These are phyloP conservation scores for Meda fulgida DNA, from an alignment of 2,797 vertebrate genomes.

Conservation along the genomic window DNA sequence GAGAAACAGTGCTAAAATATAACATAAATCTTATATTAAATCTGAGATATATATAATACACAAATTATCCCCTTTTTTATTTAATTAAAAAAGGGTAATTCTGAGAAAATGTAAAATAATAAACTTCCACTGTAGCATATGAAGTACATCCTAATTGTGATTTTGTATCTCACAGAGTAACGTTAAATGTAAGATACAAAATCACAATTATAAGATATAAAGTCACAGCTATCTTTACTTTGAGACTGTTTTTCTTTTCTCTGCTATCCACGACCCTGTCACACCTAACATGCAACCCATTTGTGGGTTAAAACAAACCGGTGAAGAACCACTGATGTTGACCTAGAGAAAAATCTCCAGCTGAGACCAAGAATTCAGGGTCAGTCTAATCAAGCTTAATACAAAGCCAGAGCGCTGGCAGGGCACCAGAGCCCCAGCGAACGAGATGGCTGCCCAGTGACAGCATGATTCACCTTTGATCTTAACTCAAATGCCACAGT, in stretches of 20 bases:
- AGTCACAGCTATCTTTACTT: background rate
- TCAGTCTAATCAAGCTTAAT: constrained; percentile 36
- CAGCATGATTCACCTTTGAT: constrained; percentile 70
- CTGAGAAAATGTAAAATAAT: background rate
- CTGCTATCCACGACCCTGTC: background rate
- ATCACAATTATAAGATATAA: background rate
- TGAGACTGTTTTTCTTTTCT: background rate
- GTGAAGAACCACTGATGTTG: background rate
- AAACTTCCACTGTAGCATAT: background rate
- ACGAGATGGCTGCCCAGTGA: constrained; percentile 45
- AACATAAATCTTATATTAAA: background rate
- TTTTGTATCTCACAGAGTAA: too few relatives aligned
- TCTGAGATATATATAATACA: too few relatives aligned
- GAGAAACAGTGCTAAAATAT: background rate
- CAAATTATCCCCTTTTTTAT: too few relatives aligned
- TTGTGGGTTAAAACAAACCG: background rate
- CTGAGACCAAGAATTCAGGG: background rate
- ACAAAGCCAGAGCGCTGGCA: constrained; percentile 37
- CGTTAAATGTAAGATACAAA: background rate
- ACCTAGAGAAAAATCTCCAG: background rate
- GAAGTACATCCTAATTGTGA: too few relatives aligned
- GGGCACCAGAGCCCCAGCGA: constrained; percentile 14
- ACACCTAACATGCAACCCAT: background rate
- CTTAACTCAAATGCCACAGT: constrained; percentile 61
- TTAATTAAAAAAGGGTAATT: background rate